Base-by-base conservation (phyloP, 2,113 vertebrate species). In the Ceuthmochares aereus region DNA sequence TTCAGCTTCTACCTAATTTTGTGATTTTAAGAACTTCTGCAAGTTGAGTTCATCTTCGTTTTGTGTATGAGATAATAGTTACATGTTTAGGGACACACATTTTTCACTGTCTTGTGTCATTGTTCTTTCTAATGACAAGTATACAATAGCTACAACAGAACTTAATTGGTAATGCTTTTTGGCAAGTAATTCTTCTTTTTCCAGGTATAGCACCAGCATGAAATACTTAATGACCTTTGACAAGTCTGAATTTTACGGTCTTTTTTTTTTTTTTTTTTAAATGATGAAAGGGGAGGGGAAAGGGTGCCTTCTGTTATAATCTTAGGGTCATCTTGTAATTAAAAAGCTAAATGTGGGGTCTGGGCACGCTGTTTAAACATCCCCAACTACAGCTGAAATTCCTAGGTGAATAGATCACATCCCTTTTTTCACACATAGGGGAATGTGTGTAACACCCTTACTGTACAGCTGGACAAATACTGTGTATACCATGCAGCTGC, bases 401-500 rank as follows among this genome's bases (percentile, higher is more conserved):
- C 13, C 2, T 7, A 45, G n/a, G 37, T 58, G 22, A 16, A 12
- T 47, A 69, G 25, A 22, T 80, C 22, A n/a, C 7, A 13, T 11
- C 7, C 7, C 25, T 83, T 80, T 42, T 58, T 40, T 43, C 10
- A 18, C 10, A 45, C 21, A 2, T 23, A 87, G 27, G 27, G 60
- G 14, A 90, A 23, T 0, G 1, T 15, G 27, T 77, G 27, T 45
- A 58, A 63, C 18, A 58, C 18, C 23, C 37, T 58, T n/a, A 22
- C 7, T 72, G 42, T 74, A 34, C 25, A 42, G 26, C 10, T 84
- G 73, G 36, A 34, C 25, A 12, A 37, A 22, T 3, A 19, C 9
- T 0, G 1, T 1, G 1, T 56, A 7, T 56, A 14, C 27, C 8
- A 1, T 32, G 30, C 49, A 74, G 45, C 49, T 68, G 21, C 34